phyloP scores from a whole-genome alignment of 1,140 invertebrate species.

The Drosophila pectinifera region DNA sequence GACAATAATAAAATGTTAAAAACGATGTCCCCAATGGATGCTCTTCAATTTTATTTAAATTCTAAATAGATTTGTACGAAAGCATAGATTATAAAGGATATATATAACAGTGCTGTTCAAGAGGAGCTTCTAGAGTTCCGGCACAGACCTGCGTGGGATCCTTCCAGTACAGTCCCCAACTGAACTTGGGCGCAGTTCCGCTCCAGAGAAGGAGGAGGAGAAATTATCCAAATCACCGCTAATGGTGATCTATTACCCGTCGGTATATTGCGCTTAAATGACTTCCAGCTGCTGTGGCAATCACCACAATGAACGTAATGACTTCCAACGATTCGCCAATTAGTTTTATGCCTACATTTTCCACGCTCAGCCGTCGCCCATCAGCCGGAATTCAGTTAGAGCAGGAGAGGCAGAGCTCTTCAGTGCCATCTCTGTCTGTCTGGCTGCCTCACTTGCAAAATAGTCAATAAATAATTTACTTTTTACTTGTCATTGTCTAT shows the following conservation, averaged over 20 bases:
- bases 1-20: constrained; percentile 82
- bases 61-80: too few species aligned
- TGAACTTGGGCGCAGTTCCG: too few species aligned
- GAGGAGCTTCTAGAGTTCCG: too few species aligned
- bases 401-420: not conserved
- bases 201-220: not conserved
- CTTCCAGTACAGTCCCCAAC: too few species aligned
- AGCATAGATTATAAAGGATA: too few species aligned
- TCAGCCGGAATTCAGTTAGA: not conserved
- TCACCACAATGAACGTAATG: constrained; percentile 5
- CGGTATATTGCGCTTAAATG: constrained; percentile 2
- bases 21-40: constrained; percentile 20
- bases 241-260: constrained; percentile 24
- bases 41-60: constrained; percentile 2
- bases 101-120: too few species aligned
- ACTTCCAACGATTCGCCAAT: constrained; percentile 1
- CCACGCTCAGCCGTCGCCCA: not conserved
- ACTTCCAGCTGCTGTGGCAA: constrained; percentile 23
- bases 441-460: not conserved
- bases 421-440: not conserved
- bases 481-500: not conserved
- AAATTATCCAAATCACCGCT: not conserved
- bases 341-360: not conserved
- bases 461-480: not conserved
- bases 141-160: too few species aligned